A percentile compares a stretch with the other conserved stretches of the same genome.
These are phyloP conservation scores for Syngnathus rostellatus DNA, from an alignment of 2,797 vertebrate genomes.

Conservation along the genomic window DNA sequence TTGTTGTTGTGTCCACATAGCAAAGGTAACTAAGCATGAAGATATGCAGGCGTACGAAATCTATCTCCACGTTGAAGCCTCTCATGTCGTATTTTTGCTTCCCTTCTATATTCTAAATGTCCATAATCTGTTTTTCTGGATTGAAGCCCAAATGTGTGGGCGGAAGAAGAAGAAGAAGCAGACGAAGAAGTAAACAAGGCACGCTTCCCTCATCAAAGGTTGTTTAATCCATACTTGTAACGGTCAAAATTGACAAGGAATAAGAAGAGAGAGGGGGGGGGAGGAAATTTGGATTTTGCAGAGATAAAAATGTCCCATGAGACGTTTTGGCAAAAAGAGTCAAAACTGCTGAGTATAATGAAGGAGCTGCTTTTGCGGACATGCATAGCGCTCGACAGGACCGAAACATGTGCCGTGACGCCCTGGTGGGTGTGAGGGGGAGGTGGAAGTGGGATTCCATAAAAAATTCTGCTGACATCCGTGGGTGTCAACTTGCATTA, in stretches of 20 bases:
- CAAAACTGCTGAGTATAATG: neutral
- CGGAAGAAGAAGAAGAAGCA: constrained; percentile 14
- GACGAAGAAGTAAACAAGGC: constrained; percentile 2
- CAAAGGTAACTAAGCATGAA: neutral
- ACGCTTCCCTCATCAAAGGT: constrained; percentile 13
- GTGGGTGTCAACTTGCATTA: constrained; percentile 48
- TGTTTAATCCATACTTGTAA: constrained; percentile 38
- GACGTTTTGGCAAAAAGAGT: neutral
- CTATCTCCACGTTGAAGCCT: neutral
- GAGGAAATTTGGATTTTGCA: constrained; percentile 21
- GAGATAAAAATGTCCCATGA: neutral
- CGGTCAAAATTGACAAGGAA: constrained; percentile 35
- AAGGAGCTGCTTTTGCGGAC: neutral
- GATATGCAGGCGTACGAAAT: neutral
- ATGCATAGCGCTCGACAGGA: constrained; percentile 28
- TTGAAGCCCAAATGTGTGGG: constrained; percentile 13
- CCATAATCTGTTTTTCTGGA: constrained; percentile 30
- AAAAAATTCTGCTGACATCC: constrained; percentile 61
- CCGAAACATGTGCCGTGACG: constrained; percentile 62
- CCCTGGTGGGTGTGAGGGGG: constrained; percentile 29
- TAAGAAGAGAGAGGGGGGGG: constrained; percentile 7
- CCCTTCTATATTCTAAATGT: constrained; percentile 22
- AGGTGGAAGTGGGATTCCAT: constrained; percentile 33
- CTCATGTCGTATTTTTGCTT: constrained; percentile 17
- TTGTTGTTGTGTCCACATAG: neutral